Evolutionary conservation across 2,797 vertebrate species (phyloP).

Genomic region (Cyprinella venusta): DNA sequence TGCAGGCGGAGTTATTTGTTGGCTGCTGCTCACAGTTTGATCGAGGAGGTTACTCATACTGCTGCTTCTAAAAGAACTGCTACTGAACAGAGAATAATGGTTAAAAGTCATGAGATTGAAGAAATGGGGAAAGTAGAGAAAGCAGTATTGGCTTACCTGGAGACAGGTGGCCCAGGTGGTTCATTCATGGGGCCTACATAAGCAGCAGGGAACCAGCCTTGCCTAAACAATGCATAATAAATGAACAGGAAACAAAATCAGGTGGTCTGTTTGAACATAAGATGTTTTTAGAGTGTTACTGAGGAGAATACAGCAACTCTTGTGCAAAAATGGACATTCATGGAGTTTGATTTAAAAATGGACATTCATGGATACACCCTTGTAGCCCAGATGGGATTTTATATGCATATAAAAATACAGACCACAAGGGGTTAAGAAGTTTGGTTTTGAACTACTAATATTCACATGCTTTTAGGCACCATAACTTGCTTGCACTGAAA

Average conservation of each 20-base stretch:
- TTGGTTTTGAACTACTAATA: too few species aligned
- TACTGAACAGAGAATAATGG: slow-evolving; percentile 13
- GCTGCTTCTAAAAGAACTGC: slow-evolving; percentile 69
- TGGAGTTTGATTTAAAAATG: background rate
- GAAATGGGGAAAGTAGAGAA: background rate
- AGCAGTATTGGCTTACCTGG: slow-evolving; percentile 65
- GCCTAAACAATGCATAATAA: slow-evolving; percentile 71
- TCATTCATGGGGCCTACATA: slow-evolving; percentile 83
- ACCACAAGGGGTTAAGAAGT: too few species aligned
- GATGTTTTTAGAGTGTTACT: background rate
- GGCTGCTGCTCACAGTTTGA: slow-evolving; percentile 57
- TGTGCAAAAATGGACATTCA: background rate
- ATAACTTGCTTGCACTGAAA: too few species aligned
- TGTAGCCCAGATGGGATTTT: too few species aligned
- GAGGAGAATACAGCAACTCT: background rate
- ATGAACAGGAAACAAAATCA: slow-evolving; percentile 12
- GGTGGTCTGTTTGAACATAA: background rate
- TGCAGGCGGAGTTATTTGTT: slow-evolving; percentile 50
- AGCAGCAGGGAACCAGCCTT: slow-evolving; percentile 93
- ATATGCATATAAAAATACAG: too few species aligned
- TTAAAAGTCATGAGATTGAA: slow-evolving; percentile 13
- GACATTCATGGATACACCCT: too few species aligned
- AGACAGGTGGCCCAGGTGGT: slow-evolving; percentile 33
- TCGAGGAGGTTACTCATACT: slow-evolving; percentile 79
- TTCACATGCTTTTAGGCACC: too few species aligned